Evolutionary conservation across 35 echinoderm and acorn worm genomes (phyloP), one percentile per base, ranked within the genome.

Genomic region (Apostichopus californicus): DNA sequence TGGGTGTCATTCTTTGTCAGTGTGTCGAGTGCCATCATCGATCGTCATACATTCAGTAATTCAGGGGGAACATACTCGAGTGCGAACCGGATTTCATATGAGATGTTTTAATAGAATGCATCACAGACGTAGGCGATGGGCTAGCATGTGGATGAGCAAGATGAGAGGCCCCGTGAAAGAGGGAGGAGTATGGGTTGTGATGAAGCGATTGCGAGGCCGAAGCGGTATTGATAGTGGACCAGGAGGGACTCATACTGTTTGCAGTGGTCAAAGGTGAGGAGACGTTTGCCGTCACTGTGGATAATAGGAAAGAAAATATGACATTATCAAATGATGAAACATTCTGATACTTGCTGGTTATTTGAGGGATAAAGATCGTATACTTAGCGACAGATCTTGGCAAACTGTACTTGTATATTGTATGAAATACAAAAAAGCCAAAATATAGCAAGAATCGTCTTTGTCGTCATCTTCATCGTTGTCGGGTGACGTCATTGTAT

Each of bases 171-270:
- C 88, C 90, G 59, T 90, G 95, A 90, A 97, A 97, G 61, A 97
- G 94, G 25, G 95, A 95, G 1, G 95, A 97, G 78, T 97, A 97
- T 6, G 95, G 95, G 65, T 94, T 93, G 68, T 97, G 95, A 80
- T 97, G 95, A 17, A 97, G 90, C 8, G 95, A 91, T 46, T 92
- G 95, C 55, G 94, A 72, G 61, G 95, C 92, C 15, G 93, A 92
- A 23, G 90, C 86, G 65, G 89, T 90, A 22, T 91, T 92, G 57
- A 86, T 92, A 21, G 72, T 91, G 4, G 89, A 91, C 89, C 89
- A 91, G 1, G 89, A 91, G 14, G 89, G 89, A 28, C 72, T 91
- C 73, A 91, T 78, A 57, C 72, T 91, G 52, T 91, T 92, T 53
- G 90, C 87, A 15, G 94, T 92, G 82, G 90, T 86, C 73, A 92